Evolutionary conservation across 2,113 vertebrate genomes (phyloP).

Genomic region (Echinops telfairi): DNA sequence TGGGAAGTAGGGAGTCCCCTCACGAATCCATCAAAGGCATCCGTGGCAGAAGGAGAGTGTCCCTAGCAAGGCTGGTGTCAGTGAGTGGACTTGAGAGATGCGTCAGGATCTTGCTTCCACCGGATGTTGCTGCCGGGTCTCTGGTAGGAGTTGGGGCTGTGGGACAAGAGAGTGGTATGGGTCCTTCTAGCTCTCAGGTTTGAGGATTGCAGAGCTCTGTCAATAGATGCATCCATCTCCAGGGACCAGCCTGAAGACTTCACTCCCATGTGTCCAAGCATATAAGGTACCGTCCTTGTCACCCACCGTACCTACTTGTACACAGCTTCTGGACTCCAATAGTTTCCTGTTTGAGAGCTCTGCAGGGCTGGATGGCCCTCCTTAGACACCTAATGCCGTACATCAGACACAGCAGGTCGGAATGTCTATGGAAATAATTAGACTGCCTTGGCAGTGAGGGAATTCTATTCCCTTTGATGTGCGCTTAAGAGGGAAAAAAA

Average conservation of each 20-base stretch:
- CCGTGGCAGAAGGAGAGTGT: neutral
- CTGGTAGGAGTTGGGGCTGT: fast-evolving
- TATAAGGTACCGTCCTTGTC: neutral
- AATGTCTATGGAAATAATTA: conserved; percentile 88
- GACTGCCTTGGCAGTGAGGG: conserved; percentile 85
- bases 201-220: neutral
- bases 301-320: conserved; percentile 74
- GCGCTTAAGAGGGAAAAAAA: conserved; percentile 78
- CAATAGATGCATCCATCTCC: neutral
- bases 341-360: conserved; percentile 78
- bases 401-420: conserved; percentile 85
- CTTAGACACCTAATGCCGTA: conserved; percentile 82
- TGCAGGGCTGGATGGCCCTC: conserved; percentile 74
- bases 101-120: neutral
- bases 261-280: neutral
- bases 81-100: neutral
- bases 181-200: neutral
- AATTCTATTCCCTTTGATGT: conserved; percentile 87
- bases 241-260: too few relatives aligned
- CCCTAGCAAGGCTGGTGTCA: too few relatives aligned
- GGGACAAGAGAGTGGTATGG: too few relatives aligned
- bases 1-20: neutral
- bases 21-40: neutral
- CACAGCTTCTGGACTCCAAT: conserved; percentile 75
- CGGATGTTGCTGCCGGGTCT: neutral